Evolutionary conservation across 1,140 invertebrate genomes (phyloP).

Genomic region (Coenobita brevimanus): DNA sequence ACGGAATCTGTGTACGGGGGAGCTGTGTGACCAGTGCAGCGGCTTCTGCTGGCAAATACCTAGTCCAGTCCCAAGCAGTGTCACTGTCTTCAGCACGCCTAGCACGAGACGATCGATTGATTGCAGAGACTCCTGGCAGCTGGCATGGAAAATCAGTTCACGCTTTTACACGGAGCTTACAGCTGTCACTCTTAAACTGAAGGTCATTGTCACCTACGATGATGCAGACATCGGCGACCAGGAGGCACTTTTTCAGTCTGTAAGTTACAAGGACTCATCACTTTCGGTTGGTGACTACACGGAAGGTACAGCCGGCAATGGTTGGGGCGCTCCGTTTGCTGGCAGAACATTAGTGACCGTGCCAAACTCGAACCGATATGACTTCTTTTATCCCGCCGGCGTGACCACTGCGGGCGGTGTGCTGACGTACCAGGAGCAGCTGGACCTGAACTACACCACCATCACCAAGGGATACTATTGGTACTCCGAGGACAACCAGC

Average conservation of each 20-base stretch:
- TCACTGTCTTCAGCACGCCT: neutral
- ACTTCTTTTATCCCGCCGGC: neutral
- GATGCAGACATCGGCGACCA: too few species aligned
- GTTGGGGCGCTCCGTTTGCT: neutral
- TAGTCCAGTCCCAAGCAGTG: neutral
- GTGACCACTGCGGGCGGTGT: neutral
- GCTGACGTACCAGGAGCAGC: neutral
- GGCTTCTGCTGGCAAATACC: neutral
- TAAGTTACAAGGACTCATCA: neutral
- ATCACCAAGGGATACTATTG: neutral
- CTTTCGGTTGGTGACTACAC: neutral
- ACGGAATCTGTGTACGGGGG: neutral
- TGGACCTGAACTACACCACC: slow-evolving; percentile 3
- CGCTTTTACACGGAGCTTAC: neutral
- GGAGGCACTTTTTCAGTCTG: neutral
- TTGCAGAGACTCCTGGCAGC: neutral
- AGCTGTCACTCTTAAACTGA: neutral
- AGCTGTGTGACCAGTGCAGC: slow-evolving; percentile 5
- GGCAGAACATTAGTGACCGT: neutral
- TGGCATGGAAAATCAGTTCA: neutral
- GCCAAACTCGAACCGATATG: neutral
- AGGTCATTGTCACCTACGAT: neutral
- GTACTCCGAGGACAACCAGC: too few species aligned
- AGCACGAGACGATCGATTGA: neutral
- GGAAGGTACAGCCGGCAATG: neutral